phyloP scores from a whole-genome alignment of 2,888 invertebrate species.

The Spodoptera exigua region DNA sequence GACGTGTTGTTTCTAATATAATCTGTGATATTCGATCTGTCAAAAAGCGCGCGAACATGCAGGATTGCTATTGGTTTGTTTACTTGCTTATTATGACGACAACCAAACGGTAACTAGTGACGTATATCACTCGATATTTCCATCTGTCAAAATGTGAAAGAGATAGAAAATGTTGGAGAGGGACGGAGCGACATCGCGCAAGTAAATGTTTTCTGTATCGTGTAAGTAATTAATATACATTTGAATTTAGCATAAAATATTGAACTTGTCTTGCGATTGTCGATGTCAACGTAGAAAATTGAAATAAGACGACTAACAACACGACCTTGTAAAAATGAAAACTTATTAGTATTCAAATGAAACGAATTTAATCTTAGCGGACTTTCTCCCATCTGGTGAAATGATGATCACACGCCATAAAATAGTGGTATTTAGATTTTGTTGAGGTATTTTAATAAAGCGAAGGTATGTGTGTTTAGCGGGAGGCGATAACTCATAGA shows the following conservation, averaged over 20 bases:
- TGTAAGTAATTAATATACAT: constrained; percentile 58
- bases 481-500: constrained; percentile 66
- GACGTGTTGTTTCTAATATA: constrained; percentile 23
- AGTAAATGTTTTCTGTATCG: constrained; percentile 50
- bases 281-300: background rate
- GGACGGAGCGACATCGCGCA: constrained; percentile 61
- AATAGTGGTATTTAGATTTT: constrained; percentile 33
- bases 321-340: background rate
- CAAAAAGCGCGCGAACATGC: constrained; percentile 55
- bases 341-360: constrained; percentile 27
- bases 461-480: constrained; percentile 68
- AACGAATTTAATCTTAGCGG: constrained; percentile 20
- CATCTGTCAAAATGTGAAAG: constrained; percentile 82
- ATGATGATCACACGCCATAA: constrained; percentile 10
- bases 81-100: constrained; percentile 56
- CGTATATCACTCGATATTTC: constrained; percentile 75
- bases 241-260: constrained; percentile 28
- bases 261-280: constrained; percentile 23
- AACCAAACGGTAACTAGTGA: constrained; percentile 58
- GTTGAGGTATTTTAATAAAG: constrained; percentile 60
- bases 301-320: background rate
- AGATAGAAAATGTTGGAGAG: constrained; percentile 67
- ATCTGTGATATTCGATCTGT: constrained; percentile 51
- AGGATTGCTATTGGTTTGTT: constrained; percentile 45
- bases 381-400: constrained; percentile 38